Conservation (phyloP, 2,797 vertebrate species). For the Acipenser ruthenus region DNA sequence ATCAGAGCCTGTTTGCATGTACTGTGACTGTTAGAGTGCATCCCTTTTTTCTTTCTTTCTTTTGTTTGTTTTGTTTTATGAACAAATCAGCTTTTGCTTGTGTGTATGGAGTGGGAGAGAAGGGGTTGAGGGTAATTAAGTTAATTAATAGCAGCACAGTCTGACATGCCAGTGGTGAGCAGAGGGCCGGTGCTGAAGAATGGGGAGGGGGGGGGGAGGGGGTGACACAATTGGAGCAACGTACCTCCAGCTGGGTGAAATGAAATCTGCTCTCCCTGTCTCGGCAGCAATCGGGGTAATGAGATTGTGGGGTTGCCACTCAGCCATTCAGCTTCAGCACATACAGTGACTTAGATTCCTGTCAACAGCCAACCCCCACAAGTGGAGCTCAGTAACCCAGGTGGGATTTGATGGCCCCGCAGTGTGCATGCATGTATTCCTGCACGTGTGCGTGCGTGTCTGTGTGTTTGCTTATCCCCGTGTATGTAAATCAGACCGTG, state of each 20-base stretch:
- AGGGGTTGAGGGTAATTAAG: conserved; percentile 30
- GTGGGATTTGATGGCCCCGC: conserved; percentile 15
- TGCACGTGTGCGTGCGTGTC: conserved; percentile 7
- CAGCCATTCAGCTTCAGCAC: neutral
- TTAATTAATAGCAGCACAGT: conserved; percentile 32
- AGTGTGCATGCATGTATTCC: conserved; percentile 1
- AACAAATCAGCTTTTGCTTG: conserved; percentile 23
- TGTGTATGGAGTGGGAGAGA: conserved; percentile 8
- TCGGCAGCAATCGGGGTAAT: conserved; percentile 21
- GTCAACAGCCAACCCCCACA: neutral
- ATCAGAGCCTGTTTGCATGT: too few species aligned
- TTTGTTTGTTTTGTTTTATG: conserved; percentile 21
- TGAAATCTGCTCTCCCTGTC: neutral
- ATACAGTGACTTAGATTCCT: neutral
- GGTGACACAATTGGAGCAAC: conserved; percentile 13
- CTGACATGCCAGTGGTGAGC: conserved; percentile 25
- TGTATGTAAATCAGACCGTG: conserved; percentile 28
- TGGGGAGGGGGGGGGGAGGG: conserved; percentile 13
- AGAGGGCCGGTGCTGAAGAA: conserved; percentile 12
- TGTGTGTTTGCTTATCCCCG: too few species aligned
- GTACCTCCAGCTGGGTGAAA: conserved; percentile 24
- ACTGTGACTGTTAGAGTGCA: neutral
- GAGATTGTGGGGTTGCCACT: conserved; percentile 42
- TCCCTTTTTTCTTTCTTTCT: conserved; percentile 9
- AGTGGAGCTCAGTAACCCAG: conserved; percentile 12